Percentiles rank a stretch among this genome's conserved stretches.
Conservation (phyloP, 2,113 vertebrate species). For the Dicerorhinus sumatrensis region DNA sequence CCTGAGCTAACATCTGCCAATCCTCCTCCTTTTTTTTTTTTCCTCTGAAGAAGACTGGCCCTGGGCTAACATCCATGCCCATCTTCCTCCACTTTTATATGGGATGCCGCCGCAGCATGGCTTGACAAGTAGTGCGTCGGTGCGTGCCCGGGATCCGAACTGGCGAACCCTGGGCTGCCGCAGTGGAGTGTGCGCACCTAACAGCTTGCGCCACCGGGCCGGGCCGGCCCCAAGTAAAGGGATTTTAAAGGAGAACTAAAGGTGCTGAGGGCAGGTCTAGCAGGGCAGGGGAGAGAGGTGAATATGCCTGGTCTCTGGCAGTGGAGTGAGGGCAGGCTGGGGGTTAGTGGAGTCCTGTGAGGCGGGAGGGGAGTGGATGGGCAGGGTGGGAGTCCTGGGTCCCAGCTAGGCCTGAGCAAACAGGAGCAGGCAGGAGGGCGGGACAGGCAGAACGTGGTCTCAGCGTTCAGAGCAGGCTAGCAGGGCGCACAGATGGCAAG, state of each 20-base stretch:
- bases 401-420: not conserved
- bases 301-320: not conserved
- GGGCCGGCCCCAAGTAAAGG: not conserved
- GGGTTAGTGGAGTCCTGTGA: rapidly evolving
- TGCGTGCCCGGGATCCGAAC: too few relatives aligned
- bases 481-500: rapidly evolving
- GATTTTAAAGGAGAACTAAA: not conserved
- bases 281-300: not conserved
- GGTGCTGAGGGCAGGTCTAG: not conserved
- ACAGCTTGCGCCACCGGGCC: too few relatives aligned
- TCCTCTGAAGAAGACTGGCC: too few relatives aligned
- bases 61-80: too few relatives aligned
- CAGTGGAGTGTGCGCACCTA: too few relatives aligned
- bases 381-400: not conserved
- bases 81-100: too few relatives aligned
- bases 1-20: too few relatives aligned
- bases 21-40: too few relatives aligned
- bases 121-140: too few relatives aligned
- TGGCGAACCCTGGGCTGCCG: too few relatives aligned
- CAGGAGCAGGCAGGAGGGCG: not conserved
- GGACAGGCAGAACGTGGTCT: not conserved
- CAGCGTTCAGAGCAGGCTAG: not conserved
- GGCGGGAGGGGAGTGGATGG: not conserved
- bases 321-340: not conserved
- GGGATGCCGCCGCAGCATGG: too few relatives aligned